These are phyloP conservation scores for Dryadula phaetusa DNA, from an alignment of 2,888 invertebrate species.

Conservation along the genomic window DNA sequence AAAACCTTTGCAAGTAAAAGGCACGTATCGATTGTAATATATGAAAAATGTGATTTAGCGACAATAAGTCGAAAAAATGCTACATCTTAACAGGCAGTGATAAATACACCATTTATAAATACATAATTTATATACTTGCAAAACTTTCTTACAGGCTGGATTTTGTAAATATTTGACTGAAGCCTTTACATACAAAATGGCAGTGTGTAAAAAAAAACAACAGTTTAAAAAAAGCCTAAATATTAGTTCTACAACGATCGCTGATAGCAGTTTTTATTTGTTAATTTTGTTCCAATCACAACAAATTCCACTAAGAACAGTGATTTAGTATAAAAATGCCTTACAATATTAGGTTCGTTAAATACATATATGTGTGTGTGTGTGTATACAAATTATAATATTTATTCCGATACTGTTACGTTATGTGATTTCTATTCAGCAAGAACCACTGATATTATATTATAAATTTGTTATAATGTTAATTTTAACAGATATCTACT, in stretches of 20 bases:
- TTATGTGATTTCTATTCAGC: neutral
- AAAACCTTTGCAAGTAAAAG: slow-evolving; percentile 23
- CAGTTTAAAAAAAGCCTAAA: neutral
- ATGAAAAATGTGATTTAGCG: slow-evolving; percentile 9
- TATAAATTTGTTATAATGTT: neutral
- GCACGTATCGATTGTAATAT: slow-evolving; percentile 30
- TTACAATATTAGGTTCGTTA: neutral
- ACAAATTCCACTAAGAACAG: neutral
- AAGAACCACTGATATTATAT: neutral
- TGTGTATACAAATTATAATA: neutral
- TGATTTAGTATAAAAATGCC: neutral
- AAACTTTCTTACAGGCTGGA: neutral
- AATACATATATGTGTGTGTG: too few species aligned
- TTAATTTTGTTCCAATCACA: neutral
- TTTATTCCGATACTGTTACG: neutral
- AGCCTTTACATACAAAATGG: slow-evolving; percentile 9
- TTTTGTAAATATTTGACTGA: slow-evolving; percentile 7
- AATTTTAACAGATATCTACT: neutral
- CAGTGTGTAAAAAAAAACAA: slow-evolving; percentile 13
- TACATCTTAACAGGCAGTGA: slow-evolving; percentile 8
- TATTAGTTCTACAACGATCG: neutral
- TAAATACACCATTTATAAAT: neutral
- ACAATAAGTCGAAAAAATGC: slow-evolving; percentile 1
- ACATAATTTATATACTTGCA: neutral
- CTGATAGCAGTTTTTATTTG: neutral